These are phyloP conservation scores for Montipora efflorescens DNA, from an alignment of 64 coral and sea anemone species.

Conservation along the genomic window DNA sequence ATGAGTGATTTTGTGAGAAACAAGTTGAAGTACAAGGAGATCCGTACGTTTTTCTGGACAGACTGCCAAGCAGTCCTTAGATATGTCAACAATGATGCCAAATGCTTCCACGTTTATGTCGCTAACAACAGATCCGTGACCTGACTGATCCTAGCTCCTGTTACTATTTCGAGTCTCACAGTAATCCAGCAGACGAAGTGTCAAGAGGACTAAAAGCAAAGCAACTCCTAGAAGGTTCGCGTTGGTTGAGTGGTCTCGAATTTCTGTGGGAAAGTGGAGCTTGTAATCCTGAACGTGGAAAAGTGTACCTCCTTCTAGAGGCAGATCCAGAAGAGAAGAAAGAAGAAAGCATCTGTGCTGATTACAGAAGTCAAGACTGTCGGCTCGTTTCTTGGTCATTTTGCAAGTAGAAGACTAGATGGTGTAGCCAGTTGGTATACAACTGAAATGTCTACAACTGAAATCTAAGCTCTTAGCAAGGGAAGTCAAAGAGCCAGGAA, in stretches of 20 bases:
- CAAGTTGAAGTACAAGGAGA: slow-evolving; percentile 28
- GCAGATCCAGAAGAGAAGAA: slow-evolving; percentile 40
- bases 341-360: neutral
- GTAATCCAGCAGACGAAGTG: slow-evolving; percentile 43
- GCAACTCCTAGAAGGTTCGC: slow-evolving; percentile 15
- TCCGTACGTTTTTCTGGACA: slow-evolving; percentile 38
- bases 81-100: slow-evolving; percentile 53
- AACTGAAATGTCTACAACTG: no score
- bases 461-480: neutral
- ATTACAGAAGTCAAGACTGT: slow-evolving; percentile 1
- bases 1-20: slow-evolving; percentile 12
- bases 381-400: neutral
- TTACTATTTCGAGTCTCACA: slow-evolving; percentile 11
- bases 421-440: slow-evolving; percentile 28
- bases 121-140: slow-evolving; percentile 48
- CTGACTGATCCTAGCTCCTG: slow-evolving; percentile 41
- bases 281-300: slow-evolving; percentile 10
- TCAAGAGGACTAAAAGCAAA: slow-evolving; percentile 43
- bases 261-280: slow-evolving; percentile 32
- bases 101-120: slow-evolving; percentile 50
- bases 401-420: slow-evolving; percentile 27
- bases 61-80: slow-evolving; percentile 33
- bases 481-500: neutral
- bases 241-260: slow-evolving; percentile 41
- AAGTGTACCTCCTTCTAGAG: neutral